phyloP scores from a whole-genome alignment of 2,888 invertebrate species.

The Drosophila mimica region DNA sequence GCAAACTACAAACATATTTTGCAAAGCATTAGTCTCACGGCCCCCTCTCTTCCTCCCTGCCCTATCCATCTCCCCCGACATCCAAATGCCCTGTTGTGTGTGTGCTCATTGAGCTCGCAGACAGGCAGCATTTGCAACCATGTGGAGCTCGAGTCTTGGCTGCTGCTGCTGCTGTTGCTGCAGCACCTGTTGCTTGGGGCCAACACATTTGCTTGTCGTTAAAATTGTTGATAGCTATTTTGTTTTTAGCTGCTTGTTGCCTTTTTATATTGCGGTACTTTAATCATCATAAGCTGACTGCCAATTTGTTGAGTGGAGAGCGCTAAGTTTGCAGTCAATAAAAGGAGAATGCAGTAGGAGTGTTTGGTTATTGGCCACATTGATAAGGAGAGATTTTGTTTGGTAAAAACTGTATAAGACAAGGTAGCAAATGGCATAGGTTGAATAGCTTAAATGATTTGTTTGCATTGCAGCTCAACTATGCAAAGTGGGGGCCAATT shows the following conservation, averaged over 20 bases:
- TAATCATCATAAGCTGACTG: slow-evolving; percentile 9
- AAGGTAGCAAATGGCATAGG: background rate
- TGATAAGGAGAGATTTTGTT: slow-evolving; percentile 5
- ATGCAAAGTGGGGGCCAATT: background rate
- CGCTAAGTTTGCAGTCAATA: slow-evolving; percentile 7
- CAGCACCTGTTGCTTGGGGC: slow-evolving; percentile 63
- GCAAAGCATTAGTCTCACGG: slow-evolving; percentile 64
- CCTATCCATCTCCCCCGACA: background rate
- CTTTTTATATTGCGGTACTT: slow-evolving; percentile 21
- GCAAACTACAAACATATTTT: slow-evolving; percentile 60
- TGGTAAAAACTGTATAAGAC: background rate
- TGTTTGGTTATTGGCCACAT: background rate
- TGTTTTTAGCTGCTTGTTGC: slow-evolving; percentile 10
- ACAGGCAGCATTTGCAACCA: slow-evolving; percentile 39
- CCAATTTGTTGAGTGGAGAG: slow-evolving; percentile 5
- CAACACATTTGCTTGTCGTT: slow-evolving; percentile 55
- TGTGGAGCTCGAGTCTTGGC: slow-evolving; percentile 53
- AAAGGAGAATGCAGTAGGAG: background rate
- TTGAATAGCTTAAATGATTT: background rate
- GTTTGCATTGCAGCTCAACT: background rate
- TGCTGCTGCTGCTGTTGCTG: slow-evolving; percentile 50
- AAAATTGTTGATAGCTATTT: slow-evolving; percentile 35
- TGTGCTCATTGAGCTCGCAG: slow-evolving; percentile 45
- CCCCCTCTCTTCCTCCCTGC: background rate
- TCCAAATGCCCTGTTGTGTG: slow-evolving; percentile 22